Evolutionary conservation across 2,113 vertebrate genomes (phyloP).

Genomic region (Caranx ignobilis): DNA sequence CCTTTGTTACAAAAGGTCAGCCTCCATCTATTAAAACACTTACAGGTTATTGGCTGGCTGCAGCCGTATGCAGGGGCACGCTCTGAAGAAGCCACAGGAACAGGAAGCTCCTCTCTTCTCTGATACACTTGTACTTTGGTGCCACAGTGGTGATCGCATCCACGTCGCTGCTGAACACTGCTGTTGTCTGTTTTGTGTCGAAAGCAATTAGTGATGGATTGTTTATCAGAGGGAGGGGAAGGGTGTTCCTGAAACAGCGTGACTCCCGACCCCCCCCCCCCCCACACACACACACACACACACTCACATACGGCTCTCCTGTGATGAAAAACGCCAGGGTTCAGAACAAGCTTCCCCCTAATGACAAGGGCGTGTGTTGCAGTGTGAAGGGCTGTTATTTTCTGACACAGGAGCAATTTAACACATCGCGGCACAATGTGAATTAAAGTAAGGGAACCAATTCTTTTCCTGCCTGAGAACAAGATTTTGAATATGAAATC

Average conservation of each 20-base stretch:
- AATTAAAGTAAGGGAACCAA: constrained; percentile 68
- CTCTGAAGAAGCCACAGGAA: neutral
- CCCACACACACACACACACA: neutral
- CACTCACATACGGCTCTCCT: neutral
- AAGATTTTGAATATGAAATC: constrained; percentile 65
- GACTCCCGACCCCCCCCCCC: neutral
- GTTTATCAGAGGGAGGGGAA: constrained; percentile 39
- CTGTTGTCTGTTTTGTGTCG: constrained; percentile 28
- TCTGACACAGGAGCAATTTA: constrained; percentile 76
- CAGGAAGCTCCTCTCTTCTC: neutral
- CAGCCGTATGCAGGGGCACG: neutral
- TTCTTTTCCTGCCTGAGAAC: constrained; percentile 42
- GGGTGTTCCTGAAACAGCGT: constrained; percentile 37
- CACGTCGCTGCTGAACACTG: neutral
- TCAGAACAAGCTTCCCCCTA: constrained; percentile 24
- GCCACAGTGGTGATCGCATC: constrained; percentile 1
- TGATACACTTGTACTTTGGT: neutral
- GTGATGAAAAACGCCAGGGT: constrained; percentile 17
- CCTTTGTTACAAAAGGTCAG: constrained; percentile 51
- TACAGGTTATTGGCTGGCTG: constrained; percentile 2
- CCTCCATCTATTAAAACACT: constrained; percentile 39
- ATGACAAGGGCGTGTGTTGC: constrained; percentile 61
- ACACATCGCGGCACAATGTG: constrained; percentile 69
- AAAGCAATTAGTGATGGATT: constrained; percentile 52
- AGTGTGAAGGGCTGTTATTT: constrained; percentile 76